Evolutionary conservation across 1,140 invertebrate species (phyloP).

Genomic region (Zaprionus africanus): DNA sequence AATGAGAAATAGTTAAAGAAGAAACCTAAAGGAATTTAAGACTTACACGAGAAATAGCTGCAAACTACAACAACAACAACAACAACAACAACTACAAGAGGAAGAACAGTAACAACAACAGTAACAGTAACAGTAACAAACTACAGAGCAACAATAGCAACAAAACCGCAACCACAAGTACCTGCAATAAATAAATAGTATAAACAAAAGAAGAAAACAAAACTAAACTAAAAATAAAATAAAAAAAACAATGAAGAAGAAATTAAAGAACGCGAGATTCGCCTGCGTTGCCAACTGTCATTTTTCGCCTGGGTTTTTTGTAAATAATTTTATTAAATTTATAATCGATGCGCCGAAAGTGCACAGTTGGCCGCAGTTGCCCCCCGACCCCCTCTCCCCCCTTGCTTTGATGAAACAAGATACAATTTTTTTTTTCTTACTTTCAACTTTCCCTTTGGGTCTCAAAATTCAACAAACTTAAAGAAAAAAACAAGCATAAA

Average conservation of each 20-base stretch:
- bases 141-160: constrained; percentile 80
- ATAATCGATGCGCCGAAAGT: constrained; percentile 51
- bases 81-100: constrained; percentile 28
- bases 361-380: constrained; percentile 15
- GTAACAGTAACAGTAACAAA: constrained; percentile 43
- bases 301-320: constrained; percentile 65
- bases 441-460: constrained; percentile 20
- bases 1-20: neutral
- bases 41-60: constrained; percentile 21
- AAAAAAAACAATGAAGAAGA: constrained; percentile 36
- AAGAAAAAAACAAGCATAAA: constrained; percentile 19
- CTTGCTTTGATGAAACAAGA: constrained; percentile 25
- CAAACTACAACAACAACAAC: constrained; percentile 23
- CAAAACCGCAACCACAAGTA: constrained; percentile 84
- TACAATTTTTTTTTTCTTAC: constrained; percentile 15
- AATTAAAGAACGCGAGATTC: neutral
- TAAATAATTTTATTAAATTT: constrained; percentile 84
- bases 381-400: neutral
- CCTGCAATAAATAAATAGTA: constrained; percentile 74
- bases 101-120: constrained; percentile 50
- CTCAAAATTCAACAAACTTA: constrained; percentile 28
- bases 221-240: constrained; percentile 58
- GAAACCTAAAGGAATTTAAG: constrained; percentile 52
- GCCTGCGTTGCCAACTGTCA: constrained; percentile 20
- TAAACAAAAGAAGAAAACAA: constrained; percentile 64